Percentiles rank a stretch among this genome's conserved stretches.
Conservation (phyloP, 2,113 vertebrate genomes). For the Oreochromis niloticus region DNA sequence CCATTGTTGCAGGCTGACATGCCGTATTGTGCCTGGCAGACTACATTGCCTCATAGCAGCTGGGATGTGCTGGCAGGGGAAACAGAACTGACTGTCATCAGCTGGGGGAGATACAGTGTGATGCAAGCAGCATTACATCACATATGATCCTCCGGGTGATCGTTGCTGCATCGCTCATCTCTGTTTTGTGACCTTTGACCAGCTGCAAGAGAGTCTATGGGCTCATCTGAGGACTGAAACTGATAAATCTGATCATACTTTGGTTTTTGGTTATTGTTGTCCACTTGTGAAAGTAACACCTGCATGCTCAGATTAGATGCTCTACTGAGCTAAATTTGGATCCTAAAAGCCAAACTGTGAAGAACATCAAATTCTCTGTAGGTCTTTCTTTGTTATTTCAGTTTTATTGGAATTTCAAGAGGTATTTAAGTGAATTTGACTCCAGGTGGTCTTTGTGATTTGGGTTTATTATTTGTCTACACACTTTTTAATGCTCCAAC, state of each 20-base stretch:
- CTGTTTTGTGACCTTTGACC: background rate
- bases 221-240: conserved; percentile 4
- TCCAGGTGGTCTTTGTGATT: background rate
- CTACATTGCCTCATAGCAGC: conserved; percentile 74
- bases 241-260: background rate
- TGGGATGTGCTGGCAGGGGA: conserved; percentile 63
- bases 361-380: background rate
- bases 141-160: conserved; percentile 9
- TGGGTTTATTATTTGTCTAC: background rate
- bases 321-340: background rate
- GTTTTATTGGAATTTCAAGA: background rate
- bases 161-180: background rate
- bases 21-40: conserved; percentile 67
- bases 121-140: conserved; percentile 68
- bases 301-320: background rate
- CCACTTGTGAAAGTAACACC: background rate
- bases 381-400: background rate
- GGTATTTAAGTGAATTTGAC: accelerated
- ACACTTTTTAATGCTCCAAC: background rate
- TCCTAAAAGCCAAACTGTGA: background rate
- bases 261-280: background rate
- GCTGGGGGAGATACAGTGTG: conserved; percentile 58
- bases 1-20: conserved; percentile 67
- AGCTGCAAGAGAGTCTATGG: conserved; percentile 4
- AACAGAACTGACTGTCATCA: conserved; percentile 68